phyloP scores from a whole-genome alignment of 2,113 vertebrate genomes.

The Capreolus pygargus region DNA sequence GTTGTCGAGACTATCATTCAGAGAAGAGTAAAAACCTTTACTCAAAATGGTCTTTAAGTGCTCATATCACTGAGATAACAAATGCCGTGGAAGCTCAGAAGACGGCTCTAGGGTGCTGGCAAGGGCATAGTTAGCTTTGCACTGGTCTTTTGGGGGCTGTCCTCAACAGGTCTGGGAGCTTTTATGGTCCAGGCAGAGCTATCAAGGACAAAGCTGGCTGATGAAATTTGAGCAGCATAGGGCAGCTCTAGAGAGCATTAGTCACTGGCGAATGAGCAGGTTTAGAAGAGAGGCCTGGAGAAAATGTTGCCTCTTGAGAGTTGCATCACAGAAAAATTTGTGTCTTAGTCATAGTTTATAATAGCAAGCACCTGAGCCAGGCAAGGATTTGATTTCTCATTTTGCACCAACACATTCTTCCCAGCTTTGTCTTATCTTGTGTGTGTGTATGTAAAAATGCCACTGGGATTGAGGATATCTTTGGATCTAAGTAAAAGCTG shows the following conservation, averaged over 20 bases:
- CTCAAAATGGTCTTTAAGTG: background rate
- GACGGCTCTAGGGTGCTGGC: background rate
- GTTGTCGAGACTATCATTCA: background rate
- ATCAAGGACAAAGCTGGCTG: constrained; percentile 79
- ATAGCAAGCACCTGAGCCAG: constrained; percentile 75
- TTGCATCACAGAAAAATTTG: constrained; percentile 80
- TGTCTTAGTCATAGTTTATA: constrained; percentile 68
- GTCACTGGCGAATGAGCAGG: constrained; percentile 79
- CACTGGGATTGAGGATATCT: background rate
- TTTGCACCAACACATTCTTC: constrained; percentile 50
- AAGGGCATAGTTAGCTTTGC: constrained; percentile 51
- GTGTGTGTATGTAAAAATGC: background rate
- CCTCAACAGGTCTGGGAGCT: constrained; percentile 72
- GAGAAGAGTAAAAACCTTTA: constrained; percentile 18
- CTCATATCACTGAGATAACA: background rate
- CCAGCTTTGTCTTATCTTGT: constrained; percentile 47
- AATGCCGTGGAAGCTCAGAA: background rate
- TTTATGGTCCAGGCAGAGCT: constrained; percentile 69
- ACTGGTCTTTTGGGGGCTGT: constrained; percentile 51
- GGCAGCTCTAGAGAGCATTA: constrained; percentile 82
- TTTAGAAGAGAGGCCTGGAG: constrained; percentile 79
- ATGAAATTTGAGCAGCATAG: constrained; percentile 83
- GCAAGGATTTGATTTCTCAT: constrained; percentile 47
- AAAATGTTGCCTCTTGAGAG: constrained; percentile 78
- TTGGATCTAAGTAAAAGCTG: background rate